Conservation (phyloP, 2,797 vertebrate species). For the Echeneis naucrates region DNA sequence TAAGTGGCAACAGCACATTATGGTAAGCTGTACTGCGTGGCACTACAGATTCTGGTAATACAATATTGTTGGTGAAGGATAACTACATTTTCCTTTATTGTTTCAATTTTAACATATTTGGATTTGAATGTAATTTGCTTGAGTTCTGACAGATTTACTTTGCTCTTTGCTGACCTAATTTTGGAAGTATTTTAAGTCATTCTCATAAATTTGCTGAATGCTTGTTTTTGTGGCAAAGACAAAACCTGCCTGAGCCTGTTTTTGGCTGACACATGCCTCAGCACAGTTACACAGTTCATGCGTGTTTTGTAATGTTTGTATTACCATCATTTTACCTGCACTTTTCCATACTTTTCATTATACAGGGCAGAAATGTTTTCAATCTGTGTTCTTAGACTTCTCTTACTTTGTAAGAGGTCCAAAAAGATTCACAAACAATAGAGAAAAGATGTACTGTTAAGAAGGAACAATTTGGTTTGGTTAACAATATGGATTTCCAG, state of each 20-base stretch:
- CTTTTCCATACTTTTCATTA: not conserved
- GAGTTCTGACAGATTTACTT: conserved; percentile 6
- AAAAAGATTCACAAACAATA: not conserved
- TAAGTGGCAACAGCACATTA: not conserved
- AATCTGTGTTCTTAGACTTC: no score
- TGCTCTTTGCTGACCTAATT: conserved; percentile 46
- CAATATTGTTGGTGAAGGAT: not conserved
- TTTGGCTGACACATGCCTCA: conserved; percentile 5
- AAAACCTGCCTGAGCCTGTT: conserved; percentile 70
- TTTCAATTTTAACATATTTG: not conserved
- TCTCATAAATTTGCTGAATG: conserved; percentile 36
- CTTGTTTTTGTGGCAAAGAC: conserved; percentile 39
- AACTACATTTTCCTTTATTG: not conserved
- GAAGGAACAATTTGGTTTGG: not conserved
- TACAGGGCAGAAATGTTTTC: no score
- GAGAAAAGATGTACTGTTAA: no score
- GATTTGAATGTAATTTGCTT: not conserved
- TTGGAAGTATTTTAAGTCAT: conserved; percentile 45
- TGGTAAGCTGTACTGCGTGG: conserved; percentile 10
- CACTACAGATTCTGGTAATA: conserved; percentile 7
- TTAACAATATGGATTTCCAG: not conserved
- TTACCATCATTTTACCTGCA: not conserved
- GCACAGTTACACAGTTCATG: not conserved
- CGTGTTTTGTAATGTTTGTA: not conserved
- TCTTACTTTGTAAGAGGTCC: not conserved